Evolutionary conservation across 2,797 vertebrate species (phyloP).

Genomic region (Clarias pachynema): DNA sequence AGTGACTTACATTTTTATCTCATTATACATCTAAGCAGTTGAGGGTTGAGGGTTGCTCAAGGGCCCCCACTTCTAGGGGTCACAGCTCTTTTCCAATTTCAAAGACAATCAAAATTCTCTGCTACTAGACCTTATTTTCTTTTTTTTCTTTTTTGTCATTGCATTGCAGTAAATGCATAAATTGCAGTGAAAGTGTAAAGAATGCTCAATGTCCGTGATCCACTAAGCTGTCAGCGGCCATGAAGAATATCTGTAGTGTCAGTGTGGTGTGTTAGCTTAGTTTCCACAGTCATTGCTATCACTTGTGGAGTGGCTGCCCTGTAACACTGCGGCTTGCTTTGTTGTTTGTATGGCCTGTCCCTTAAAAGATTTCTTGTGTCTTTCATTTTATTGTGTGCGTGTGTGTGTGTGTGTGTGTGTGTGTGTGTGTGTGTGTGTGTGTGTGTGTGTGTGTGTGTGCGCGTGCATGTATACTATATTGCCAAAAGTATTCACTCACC

Average conservation of each 20-base stretch:
- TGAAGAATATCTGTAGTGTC: neutral
- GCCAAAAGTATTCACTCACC: too few species aligned
- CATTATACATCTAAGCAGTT: too few species aligned
- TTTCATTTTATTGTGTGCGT: neutral
- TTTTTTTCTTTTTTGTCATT: neutral
- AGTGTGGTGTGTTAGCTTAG: neutral
- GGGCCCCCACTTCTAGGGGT: too few species aligned
- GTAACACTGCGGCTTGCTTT: neutral
- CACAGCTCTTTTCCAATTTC: neutral
- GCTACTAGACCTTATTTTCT: neutral
- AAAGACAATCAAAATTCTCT: neutral
- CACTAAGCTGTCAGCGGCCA: neutral
- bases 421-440: too few species aligned
- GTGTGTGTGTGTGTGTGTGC: too few species aligned
- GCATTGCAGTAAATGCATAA: neutral
- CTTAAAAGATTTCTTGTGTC: neutral
- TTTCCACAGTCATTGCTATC: neutral
- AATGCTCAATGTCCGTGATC: neutral
- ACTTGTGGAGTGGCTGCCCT: neutral
- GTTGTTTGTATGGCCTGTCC: neutral
- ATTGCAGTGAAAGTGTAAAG: neutral
- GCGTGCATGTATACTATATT: too few species aligned
- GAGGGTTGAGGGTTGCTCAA: too few species aligned
- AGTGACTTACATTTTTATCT: too few species aligned
- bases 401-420: too few species aligned